Evolutionary conservation across 2,888 invertebrate genomes (phyloP), one percentile per base, ranked within the genome.

Genomic region (Parelbella ahira): DNA sequence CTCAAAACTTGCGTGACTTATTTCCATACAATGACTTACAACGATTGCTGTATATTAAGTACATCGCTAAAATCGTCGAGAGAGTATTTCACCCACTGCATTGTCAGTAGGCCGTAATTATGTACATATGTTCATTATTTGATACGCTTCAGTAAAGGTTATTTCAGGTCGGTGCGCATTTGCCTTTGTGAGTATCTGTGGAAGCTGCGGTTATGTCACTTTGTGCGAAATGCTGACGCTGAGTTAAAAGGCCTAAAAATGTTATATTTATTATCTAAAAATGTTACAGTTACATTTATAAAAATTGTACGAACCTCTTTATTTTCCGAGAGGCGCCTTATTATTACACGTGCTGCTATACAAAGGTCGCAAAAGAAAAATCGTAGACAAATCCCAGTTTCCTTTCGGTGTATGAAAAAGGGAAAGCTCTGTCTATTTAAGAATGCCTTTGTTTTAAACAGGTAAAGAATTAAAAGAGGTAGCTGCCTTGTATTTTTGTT

Each of bases 401-500:
- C 13, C 41, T 41, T 33, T 27, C 13, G 25, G 41, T 33, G 25
- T 39, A 39, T 39, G 32, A 33, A 41, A 41, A 41, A 33, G 41
- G 33, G 41, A 41, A 27, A 41, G 25, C 33, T 33, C 33, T 41
- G 33, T 41, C 41, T 41, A 41, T 41, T 41, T 41, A 41, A 41
- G 33, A 34, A 42, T 42, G 27, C 34, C 34, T 42, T 42, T 42
- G 41, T 42, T 42, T 42, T 42, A 34, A 34, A 42, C 15, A 42
- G 28, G 41, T 42, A 34, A 42, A 34, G 34, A 34, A 41, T 41
- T 41, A 41, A 41, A 41, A 41, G 33, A 41, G 41, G 39, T 25
- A 39, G 33, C 41, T 28, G 28, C 37, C 37, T 42, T 42, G 41
- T 42, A 42, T 42, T 34, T 33, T 25, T 21, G 41, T 42, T 25